phyloP scores from a whole-genome alignment of 2,888 invertebrate genomes.

The Sarcophaga rosellei region DNA sequence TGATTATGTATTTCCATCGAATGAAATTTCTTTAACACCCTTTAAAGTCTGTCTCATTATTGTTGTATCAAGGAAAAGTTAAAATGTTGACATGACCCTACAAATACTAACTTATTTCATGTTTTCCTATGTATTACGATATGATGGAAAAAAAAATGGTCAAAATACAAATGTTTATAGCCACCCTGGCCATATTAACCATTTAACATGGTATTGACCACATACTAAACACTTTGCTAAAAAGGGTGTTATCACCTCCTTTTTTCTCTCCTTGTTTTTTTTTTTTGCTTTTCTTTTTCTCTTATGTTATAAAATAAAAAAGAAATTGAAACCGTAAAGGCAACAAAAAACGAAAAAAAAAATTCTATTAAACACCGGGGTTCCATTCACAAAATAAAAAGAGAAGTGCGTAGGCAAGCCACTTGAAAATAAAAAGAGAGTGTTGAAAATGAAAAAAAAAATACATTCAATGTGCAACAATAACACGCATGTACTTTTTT shows the following conservation, averaged over 20 bases:
- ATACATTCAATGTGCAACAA: conserved; percentile 46
- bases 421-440: neutral
- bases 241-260: conserved; percentile 72
- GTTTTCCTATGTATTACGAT: conserved; percentile 6
- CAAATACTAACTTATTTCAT: conserved; percentile 44
- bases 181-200: conserved; percentile 55
- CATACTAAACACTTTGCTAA: conserved; percentile 70
- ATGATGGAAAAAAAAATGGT: neutral
- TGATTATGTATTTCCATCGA: neutral
- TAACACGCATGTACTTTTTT: conserved; percentile 66
- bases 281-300: conserved; percentile 9
- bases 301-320: neutral
- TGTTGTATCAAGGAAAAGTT: conserved; percentile 47
- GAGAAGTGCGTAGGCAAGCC: neutral
- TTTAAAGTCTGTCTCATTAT: conserved; percentile 29
- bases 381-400: neutral
- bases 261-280: neutral
- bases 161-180: conserved; percentile 44
- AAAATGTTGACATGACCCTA: conserved; percentile 67
- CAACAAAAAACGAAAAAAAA: conserved; percentile 18
- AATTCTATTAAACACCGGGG: conserved; percentile 36
- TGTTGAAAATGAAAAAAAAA: neutral
- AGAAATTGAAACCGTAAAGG: neutral
- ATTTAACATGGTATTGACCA: conserved; percentile 68
- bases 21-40: conserved; percentile 57